Base-by-base conservation (phyloP, 2,113 vertebrate species). In the Lepisosteus osseus region DNA sequence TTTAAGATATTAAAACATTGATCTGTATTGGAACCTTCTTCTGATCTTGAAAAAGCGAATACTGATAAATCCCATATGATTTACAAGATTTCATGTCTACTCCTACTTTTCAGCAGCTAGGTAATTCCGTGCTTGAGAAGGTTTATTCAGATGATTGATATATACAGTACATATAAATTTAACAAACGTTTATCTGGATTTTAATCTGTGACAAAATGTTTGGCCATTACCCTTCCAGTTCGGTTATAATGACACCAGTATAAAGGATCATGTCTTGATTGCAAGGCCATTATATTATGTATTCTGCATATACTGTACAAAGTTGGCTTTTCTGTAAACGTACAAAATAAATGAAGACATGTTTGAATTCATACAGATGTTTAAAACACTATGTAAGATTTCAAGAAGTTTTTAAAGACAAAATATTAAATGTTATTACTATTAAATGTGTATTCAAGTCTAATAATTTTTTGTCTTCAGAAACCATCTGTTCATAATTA, bases 131-230 rank as follows among this genome's bases (percentile, higher is more conserved):
- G 47, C 29, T 29, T 29, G 61, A 74, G 45, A 67, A 54, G 40
- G 29, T 65, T 70, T 61, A 72, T 64, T 15, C 42, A 55, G 72
- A 65, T 80, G 74, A 76, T 75, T 42, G 64, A 68, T 66, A 71
- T 77, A 66, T 71, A 67, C 62, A 72, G 69, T 29, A 29, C 29
- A 29, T 29, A 29, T 29, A 29, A 29, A 29, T 62, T 77, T 76
- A 80, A 75, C 47, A 66, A 44, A 51, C 14, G 66, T 77, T 69
- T 71, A 77, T 80, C 72, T 83, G 77, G 72, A 70, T 65, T 66
- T 47, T 81, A 83, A 81, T 81, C 81, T 81, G 74, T 74, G 75
- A 79, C 81, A 81, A 79, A 81, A 81, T 83, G 76, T 78, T 79
- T 83, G 81, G 77, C 77, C 70, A 68, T 8, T 55, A 47, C 68